A percentile compares a stretch with the other conserved stretches of the same genome.
phyloP scores from a whole-genome alignment of 2,797 vertebrate species.

The Gymnoscopelus microlampas region DNA sequence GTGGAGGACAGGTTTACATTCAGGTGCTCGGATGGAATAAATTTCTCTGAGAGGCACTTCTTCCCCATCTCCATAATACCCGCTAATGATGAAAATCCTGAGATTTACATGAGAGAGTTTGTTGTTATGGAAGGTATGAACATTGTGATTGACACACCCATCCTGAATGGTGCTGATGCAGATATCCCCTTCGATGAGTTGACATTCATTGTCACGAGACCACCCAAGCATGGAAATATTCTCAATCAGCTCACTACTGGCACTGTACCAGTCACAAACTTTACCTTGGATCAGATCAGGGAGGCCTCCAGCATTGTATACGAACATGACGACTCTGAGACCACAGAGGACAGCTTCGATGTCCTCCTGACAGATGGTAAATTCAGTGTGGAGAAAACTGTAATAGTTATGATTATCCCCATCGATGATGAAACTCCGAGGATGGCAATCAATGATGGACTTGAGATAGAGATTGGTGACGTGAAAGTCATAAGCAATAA shows the following conservation, averaged over 20 bases:
- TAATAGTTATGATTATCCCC: conserved; percentile 90
- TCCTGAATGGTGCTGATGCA: conserved; percentile 90
- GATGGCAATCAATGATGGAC: conserved; percentile 93
- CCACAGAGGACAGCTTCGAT: conserved; percentile 89
- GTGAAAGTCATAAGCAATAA: conserved; percentile 86
- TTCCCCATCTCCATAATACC: conserved; percentile 91
- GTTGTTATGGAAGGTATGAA: conserved; percentile 99
- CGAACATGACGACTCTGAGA: conserved; percentile 95
- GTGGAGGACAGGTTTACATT: conserved; percentile 94
- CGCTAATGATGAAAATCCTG: conserved; percentile 93
- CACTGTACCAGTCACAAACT: conserved; percentile 87
- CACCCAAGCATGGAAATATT: conserved; percentile 89
- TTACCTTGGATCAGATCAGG: conserved; percentile 91
- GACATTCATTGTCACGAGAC: conserved; percentile 85
- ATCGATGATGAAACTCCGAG: conserved; percentile 96
- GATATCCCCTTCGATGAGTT: conserved; percentile 89
- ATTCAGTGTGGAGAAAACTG: conserved; percentile 84
- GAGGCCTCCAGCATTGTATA: conserved; percentile 95
- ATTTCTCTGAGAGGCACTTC: conserved; percentile 91
- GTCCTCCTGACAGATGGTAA: conserved; percentile 91
- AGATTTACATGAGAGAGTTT: conserved; percentile 94
- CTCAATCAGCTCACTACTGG: conserved; percentile 90
- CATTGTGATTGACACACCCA: conserved; percentile 92
- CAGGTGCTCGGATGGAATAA: conserved; percentile 95
- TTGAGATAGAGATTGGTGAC: conserved; percentile 92